Base-by-base conservation (phyloP, 2,113 vertebrate genomes). In the Alethe castanea region DNA sequence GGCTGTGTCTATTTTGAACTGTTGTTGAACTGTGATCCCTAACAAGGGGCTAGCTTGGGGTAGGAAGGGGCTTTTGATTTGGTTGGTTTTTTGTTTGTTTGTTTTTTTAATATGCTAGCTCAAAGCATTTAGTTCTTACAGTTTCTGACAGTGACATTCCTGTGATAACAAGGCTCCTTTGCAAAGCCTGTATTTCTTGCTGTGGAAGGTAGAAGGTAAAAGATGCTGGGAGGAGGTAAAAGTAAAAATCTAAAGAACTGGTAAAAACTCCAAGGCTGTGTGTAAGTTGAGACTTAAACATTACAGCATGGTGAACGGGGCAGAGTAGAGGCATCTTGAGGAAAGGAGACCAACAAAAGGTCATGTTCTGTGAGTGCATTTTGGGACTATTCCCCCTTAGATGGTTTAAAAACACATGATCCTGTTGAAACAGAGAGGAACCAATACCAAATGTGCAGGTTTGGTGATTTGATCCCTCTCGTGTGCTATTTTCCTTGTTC, bases 331-430 rank as follows among this genome's bases (percentile, higher is more conserved):
- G 25, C 29, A 12, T 42, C 23, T 45, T 4, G 0, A 40, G 26
- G 25, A 52, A 67, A 56, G 29, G 35, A 73, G 25, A 40, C 20
- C 24, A 42, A 36, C 7, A 67, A 53, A 77, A 90, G 12, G 8
- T 44, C 35, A 14, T 48, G 35, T 60, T 26, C 29, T 71, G 38
- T 56, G 28, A 50, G 50, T 0, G 1, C 0, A 1, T 15, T 40
- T 80, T 15, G 31, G 61, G 38, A 14, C 18, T 86, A 4, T 40
- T 11, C 4, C 5, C 8, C 53, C 28, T 89, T 20, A 64, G 52
- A 48, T 71, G 24, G 6, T 9, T n/a, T 73, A n/a, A 52, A 65
- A 87, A 9, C n/a, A 4, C 0, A 0, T 18, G 19, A 29, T 47
- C 13, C 35, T 69, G 20, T 78, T 35, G 53, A 12, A 85, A 31